Base-by-base conservation (phyloP, 92 coral and sea anemone genomes). In the Actinostola sp. region DNA sequence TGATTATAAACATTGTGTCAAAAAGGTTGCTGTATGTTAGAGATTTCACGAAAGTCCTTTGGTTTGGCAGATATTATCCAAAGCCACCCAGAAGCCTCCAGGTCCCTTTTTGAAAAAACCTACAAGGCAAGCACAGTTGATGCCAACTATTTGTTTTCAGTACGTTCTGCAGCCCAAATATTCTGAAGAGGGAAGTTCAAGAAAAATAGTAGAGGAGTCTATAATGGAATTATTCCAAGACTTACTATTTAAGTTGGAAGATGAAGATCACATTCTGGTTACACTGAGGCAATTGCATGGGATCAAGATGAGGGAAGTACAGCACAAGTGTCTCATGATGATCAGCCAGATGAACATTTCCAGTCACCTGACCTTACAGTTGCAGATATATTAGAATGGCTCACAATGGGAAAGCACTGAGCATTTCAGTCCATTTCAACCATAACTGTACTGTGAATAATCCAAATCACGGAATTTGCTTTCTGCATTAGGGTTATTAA, bases 371-470 rank as follows among this genome's bases (percentile, higher is more conserved):
- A 84, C 53, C 71, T 63, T n/a, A 39, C 78, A 66, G 77, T 81
- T 34, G 81, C 85, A 51, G 85, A 81, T 28, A 66, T 72, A 24
- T 32, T 84, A 76, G 85, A 77, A 17, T 84, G 85, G 89, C 51
- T 84, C 17, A 84, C 85, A 53, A 56, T 73, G 75, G 55, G 33
- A 54, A 84, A 49, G 38, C 72, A 35, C 28, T 80, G 23, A 21
- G 23, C 66, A 41, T 70, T 45, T 26, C 41, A 21, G 76, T 70
- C 30, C 26, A 14, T 14, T 70, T 50, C 45, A 70, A 45, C 26
- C 72, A 44, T 46, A 36, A 46, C 15, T 67, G 72, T 33, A 17
- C 16, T 8, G 54, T 43, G 29, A 32, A 20, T 8, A 67, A 67
- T 46, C 72, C 72, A 0, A 67, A 27, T 11, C 72, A 67, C 38